Evolutionary conservation across 2,888 invertebrate species (phyloP), one percentile per base, ranked within the genome.

Genomic region (Matsumyia berberina): DNA sequence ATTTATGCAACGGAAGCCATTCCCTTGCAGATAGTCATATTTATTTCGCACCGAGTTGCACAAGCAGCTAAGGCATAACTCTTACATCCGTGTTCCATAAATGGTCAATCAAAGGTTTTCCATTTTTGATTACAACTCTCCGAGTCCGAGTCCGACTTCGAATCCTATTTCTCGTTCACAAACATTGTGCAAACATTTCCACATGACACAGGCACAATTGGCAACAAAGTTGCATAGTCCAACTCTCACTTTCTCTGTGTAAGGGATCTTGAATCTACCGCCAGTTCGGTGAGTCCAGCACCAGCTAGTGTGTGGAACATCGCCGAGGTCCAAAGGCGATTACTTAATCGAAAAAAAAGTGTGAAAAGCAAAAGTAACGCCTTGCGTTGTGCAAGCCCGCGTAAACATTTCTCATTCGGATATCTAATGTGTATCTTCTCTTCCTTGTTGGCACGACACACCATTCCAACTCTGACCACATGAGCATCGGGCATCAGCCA

Each of bases 371-470:
- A 73, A 70, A 78, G 72, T 66, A 70, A 69, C 85, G 74, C 85
- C 69, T 70, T 0, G 24, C 24, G 55, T 85, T 80, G 85, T 76
- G 67, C 78, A 83, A 80, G 70, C 80, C 12, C 60, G 80, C 53
- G 76, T 69, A 73, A 55, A 85, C 74, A 85, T 76, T 85, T 76
- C 39, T 80, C 80, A 85, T 80, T 80, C 69, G 60, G 62, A 74
- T 85, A 85, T 85, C 85, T 76, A 46, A 70, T 55, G 80, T 51
- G 80, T 76, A 85, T 85, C 85, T 85, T 76, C 76, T 85, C 85
- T 85, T 85, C 85, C 85, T 80, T 66, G 85, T 85, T 85, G 49
- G 73, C 82, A 64, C 31, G 39, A 49, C 58, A 58, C 49, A 8
- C 5, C 42, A n/a, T 15, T 42, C 39, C 53, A 74, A 44, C 53